Evolutionary conservation across 2,888 invertebrate genomes (phyloP), one percentile per base, ranked within the genome.

Genomic region (Amiota minor): DNA sequence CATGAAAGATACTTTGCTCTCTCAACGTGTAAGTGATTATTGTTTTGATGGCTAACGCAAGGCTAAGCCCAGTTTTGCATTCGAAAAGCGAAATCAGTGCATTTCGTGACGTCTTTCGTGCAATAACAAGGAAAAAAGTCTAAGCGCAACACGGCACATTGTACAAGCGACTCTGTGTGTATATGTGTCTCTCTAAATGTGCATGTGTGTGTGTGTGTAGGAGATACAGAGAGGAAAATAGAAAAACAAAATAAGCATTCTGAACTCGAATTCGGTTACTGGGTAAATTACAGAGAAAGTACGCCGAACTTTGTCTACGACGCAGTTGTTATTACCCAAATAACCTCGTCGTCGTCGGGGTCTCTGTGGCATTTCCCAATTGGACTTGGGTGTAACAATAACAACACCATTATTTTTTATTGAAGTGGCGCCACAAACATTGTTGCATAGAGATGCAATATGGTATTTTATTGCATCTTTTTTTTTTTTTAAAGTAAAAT

Each of bases 181-280:
- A 3, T 23, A 23, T 23, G 35, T 35, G 35, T 35, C 35, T 35
- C 35, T 35, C 6, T 35, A 8, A 35, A 35, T 35, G 35, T 35
- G 80, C 75, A 80, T 75, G 83, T 9, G 67, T 45, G 35, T 6
- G 35, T 35, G 35, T 35, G 35, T 35, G 35, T 2, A 8, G 6
- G 35, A n/a, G 4, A 50, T 4, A 50, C 9, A n/a, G 53, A 50
- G 14, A 10, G 3, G 6, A 50, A 12, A 47, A 16, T 8, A 35
- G 14, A 12, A 47, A 16, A 18, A 47, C 2, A 65, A n/a, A 18
- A 65, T 18, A 46, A 68, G 14, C 74, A 72, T 62, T 65, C 74
- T 81, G 79, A 74, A 77, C 71, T 71, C 77, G 76, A 87, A 87
- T 81, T 87, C 87, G 87, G 87, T 87, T 87, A 87, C 87, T 87